A percentile compares a stretch with the other conserved stretches of the same genome.
phyloP scores from a whole-genome alignment of 2,797 vertebrate species.

The Moxostoma hubbsi region DNA sequence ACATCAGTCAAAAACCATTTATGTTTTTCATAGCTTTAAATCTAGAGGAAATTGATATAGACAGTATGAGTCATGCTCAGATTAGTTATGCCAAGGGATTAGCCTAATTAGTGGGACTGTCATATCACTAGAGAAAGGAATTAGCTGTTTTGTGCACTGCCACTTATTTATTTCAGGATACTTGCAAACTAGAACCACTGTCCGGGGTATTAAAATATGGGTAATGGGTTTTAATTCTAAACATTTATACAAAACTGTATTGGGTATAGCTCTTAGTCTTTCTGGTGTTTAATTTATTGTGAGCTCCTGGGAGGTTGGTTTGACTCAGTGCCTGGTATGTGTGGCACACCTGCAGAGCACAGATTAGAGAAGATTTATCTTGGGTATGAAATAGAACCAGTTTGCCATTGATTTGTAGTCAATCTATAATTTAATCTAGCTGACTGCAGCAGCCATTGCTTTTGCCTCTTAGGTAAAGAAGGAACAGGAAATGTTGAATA shows the following conservation, averaged over 20 bases:
- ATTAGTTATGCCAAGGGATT: constrained; percentile 37
- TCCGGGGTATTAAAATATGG: background rate
- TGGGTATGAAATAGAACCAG: constrained; percentile 49
- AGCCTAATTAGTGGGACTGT: constrained; percentile 15
- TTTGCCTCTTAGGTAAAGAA: constrained; percentile 25
- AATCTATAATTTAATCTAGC: constrained; percentile 60
- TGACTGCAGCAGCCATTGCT: constrained; percentile 49
- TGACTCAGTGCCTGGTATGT: constrained; percentile 36
- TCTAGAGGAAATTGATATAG: constrained; percentile 16
- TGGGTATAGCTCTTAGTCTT: constrained; percentile 21
- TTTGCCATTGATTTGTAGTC: constrained; percentile 60
- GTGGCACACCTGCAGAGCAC: constrained; percentile 49
- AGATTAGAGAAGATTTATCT: constrained; percentile 61
- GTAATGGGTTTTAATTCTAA: constrained; percentile 9
- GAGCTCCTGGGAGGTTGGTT: constrained; percentile 40
- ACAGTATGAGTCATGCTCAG: constrained; percentile 25
- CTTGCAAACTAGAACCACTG: background rate
- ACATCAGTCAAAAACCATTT: constrained; percentile 1
- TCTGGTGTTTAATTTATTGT: constrained; percentile 47
- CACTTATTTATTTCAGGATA: background rate
- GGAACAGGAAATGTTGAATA: constrained; percentile 19
- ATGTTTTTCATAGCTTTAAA: constrained; percentile 21
- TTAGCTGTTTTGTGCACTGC: background rate
- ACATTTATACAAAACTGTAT: constrained; percentile 4
- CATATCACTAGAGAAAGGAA: constrained; percentile 1